phyloP scores from a whole-genome alignment of 2,113 vertebrate genomes.

The Oxyura jamaicensis region DNA sequence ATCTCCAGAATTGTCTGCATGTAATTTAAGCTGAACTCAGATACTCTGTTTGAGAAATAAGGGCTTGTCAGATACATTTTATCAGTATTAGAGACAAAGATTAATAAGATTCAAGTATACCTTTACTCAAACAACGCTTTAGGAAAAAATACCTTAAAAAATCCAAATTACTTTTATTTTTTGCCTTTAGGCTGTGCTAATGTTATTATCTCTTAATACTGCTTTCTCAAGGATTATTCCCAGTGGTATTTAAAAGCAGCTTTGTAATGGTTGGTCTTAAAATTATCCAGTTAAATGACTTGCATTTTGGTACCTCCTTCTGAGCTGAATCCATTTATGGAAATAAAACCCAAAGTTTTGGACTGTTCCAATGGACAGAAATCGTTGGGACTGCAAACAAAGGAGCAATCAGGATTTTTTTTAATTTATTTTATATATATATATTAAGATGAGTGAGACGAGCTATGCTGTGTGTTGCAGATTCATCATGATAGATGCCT shows the following conservation, averaged over 20 bases:
- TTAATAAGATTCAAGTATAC: neutral
- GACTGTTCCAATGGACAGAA: neutral
- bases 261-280: slow-evolving; percentile 36
- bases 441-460: neutral
- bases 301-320: slow-evolving; percentile 4
- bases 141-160: neutral
- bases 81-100: neutral
- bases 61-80: neutral
- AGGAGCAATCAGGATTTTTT: neutral
- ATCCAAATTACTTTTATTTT: neutral
- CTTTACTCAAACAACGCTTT: neutral
- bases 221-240: slow-evolving; percentile 38
- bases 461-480: neutral
- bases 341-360: neutral
- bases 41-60: neutral
- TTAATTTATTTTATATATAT: neutral
- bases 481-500: slow-evolving; percentile 32
- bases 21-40: neutral
- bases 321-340: neutral
- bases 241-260: slow-evolving; percentile 27
- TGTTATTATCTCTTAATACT: slow-evolving; percentile 11
- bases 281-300: slow-evolving; percentile 39
- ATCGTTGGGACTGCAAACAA: neutral
- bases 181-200: slow-evolving; percentile 19
- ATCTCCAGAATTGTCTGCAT: neutral